Base-by-base conservation (phyloP, 92 coral and sea anemone species). In the Isaurus tuberculatus region DNA sequence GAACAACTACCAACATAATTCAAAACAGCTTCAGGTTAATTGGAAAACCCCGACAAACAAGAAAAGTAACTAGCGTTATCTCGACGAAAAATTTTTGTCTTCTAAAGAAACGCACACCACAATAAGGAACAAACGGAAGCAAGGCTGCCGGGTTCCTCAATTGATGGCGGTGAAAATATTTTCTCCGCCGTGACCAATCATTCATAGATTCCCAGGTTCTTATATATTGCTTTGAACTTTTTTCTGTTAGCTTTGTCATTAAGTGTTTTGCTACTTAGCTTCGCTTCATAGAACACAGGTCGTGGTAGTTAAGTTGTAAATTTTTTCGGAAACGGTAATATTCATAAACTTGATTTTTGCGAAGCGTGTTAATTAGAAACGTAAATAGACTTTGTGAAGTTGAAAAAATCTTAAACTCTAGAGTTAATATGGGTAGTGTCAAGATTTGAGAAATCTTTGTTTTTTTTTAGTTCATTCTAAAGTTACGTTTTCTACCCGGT, bases 1-100 rank as follows among this genome's bases (percentile, higher is more conserved):
- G 40, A 89, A 97, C 81, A 94, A 95, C 65, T 89, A 90, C 51
- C 87, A 88, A 53, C 98, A 89, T 64, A 89, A 91, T 77, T 92
- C 91, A 73, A 89, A 90, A 89, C 92, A 88, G 44, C 96, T 97
- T 53, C 99, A 97, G 85, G 99, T 97, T 69, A 94, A 98, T 43
- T 97, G 95, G 91, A 97, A 97, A 90, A 94, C 98, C 34, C 89
- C 94, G 4, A 97, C 88, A 86, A 93, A 94, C 88, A 94, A 94
- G 85, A 94, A 83, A 81, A 91, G 84, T 80, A 89, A 85, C 87
- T 73, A 86, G 87, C 40, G 42, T 86, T 66, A 33, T 78, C 77
- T 81, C 79, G 61, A 77, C 79, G 37, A 88, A 60, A 68, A 86
- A 72, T 49, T 86, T 89, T 83, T 88, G 94, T 88, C 87, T 86